Conservation (phyloP, 2,113 vertebrate genomes). For the Petromus typicus region DNA sequence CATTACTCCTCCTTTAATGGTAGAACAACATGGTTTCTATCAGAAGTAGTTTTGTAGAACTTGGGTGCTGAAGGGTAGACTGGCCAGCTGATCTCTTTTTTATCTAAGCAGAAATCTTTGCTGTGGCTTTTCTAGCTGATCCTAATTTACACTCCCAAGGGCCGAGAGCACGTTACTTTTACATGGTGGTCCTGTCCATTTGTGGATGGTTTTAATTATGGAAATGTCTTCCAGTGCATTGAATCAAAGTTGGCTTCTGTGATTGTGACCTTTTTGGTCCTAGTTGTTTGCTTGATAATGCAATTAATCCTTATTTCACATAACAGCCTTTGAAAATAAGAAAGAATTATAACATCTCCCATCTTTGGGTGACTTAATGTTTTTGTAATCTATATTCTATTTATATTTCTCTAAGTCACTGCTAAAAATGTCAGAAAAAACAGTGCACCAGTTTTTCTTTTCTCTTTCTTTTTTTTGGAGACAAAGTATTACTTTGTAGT, state of each 20-base stretch:
- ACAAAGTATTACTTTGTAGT: no score
- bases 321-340: conserved; percentile 47
- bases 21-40: conserved; percentile 43
- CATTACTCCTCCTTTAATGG: conserved; percentile 55
- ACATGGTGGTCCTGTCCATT: not conserved
- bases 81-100: not conserved
- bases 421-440: not conserved
- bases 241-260: conserved; percentile 40
- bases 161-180: conserved; percentile 28
- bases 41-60: conserved; percentile 40
- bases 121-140: conserved; percentile 27
- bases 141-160: conserved; percentile 31
- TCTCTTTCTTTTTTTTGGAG: no score
- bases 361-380: conserved; percentile 25
- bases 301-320: conserved; percentile 25
- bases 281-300: conserved; percentile 50
- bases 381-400: conserved; percentile 55
- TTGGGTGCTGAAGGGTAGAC: conserved; percentile 9
- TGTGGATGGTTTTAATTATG: conserved; percentile 44
- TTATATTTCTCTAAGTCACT: not conserved
- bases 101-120: conserved; percentile 43
- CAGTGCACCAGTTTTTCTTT: not conserved
- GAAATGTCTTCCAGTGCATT: conserved; percentile 37
- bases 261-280: conserved; percentile 60
- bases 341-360: conserved; percentile 36